Evolutionary conservation across 2,888 invertebrate genomes (phyloP).

Genomic region (Clivina fossor): DNA sequence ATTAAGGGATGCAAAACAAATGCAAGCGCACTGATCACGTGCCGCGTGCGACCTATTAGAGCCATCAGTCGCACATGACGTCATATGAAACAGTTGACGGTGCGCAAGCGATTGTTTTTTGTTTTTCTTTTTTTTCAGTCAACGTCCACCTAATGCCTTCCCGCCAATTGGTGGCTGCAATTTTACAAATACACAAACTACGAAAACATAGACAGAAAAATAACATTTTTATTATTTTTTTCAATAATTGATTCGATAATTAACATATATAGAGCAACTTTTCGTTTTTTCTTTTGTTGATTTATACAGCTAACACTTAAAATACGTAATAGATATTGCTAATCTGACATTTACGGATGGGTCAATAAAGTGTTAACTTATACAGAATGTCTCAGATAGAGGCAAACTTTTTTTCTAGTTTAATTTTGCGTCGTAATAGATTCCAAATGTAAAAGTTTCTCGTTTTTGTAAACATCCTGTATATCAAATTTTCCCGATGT

Average conservation of each 20-base stretch:
- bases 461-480: no score
- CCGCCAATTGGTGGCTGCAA: not conserved
- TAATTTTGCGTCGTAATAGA: no score
- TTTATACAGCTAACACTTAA: conserved; percentile 47
- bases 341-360: conserved; percentile 42
- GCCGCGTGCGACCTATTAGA: conserved; percentile 24
- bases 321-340: conserved; percentile 48
- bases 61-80: conserved; percentile 19
- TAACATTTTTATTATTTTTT: conserved; percentile 18
- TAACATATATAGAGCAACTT: conserved; percentile 26
- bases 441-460: no score
- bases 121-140: not conserved
- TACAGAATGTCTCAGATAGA: no score
- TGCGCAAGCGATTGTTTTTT: conserved; percentile 6
- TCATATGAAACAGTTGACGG: not conserved
- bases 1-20: no score
- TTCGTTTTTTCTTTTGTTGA: conserved; percentile 15
- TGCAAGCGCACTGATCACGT: conserved; percentile 3
- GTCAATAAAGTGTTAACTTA: conserved; percentile 12
- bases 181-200: conserved; percentile 22
- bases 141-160: conserved; percentile 5
- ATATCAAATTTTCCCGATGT: conserved; percentile 12
- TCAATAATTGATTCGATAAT: conserved; percentile 21
- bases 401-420: no score
- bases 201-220: conserved; percentile 17